Conservation (phyloP, 2,113 vertebrate species). For the Gopherus evgoodei region DNA sequence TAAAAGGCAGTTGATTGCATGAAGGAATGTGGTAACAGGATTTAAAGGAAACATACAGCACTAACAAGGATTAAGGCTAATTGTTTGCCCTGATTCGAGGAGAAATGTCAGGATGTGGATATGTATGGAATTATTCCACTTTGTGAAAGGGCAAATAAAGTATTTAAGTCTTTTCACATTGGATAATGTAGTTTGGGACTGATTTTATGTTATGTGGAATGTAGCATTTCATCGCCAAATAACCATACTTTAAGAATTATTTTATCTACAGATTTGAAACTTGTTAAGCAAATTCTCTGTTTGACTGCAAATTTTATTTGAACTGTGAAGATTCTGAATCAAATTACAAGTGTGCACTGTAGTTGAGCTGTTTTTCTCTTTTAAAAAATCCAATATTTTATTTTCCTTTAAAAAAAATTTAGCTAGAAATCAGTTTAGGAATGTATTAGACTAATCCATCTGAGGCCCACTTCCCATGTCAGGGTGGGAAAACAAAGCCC, state of each 20-base stretch:
- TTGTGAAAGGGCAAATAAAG: not conserved
- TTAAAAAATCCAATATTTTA: not conserved
- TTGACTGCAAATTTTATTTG: not conserved
- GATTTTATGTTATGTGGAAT: not conserved
- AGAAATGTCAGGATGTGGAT: constrained; percentile 52
- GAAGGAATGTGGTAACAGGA: constrained; percentile 70
- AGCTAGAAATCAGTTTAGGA: not conserved
- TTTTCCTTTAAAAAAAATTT: not conserved
- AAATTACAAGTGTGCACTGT: not conserved
- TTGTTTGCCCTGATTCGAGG: constrained; percentile 28
- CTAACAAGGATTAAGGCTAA: constrained; percentile 76
- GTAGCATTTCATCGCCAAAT: not conserved
- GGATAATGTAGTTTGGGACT: not conserved
- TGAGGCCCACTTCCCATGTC: not conserved
- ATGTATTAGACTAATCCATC: not conserved
- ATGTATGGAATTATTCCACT: constrained; percentile 3
- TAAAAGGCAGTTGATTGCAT: constrained; percentile 52
- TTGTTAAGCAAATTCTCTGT: constrained; percentile 13
- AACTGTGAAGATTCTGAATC: not conserved
- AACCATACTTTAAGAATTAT: not conserved
- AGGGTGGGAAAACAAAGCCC: no score
- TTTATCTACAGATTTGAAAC: not conserved
- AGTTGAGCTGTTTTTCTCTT: not conserved
- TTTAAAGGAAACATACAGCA: constrained; percentile 74
- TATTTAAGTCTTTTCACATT: not conserved